Conservation (phyloP, 1,140 invertebrate species). For the Amphibalanus amphitrite region DNA sequence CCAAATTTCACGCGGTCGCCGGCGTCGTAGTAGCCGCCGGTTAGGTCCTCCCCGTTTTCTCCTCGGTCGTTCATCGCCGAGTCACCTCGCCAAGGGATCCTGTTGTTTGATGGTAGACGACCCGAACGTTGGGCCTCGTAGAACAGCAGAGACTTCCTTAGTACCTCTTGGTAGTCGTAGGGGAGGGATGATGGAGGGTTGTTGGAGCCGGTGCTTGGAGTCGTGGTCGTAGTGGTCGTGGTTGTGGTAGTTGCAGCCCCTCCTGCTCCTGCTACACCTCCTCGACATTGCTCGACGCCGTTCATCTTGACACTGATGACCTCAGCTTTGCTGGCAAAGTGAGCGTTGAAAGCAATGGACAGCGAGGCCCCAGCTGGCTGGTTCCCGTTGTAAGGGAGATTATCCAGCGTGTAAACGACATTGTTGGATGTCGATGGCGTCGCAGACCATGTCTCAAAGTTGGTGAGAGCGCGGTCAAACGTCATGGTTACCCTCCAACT, state of each 20-base stretch:
- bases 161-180: constrained; percentile 3
- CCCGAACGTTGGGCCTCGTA: constrained; percentile 47
- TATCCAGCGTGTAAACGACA: neutral
- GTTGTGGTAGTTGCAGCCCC: neutral
- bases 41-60: constrained; percentile 36
- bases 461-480: neutral
- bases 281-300: neutral
- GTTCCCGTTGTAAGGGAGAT: neutral
- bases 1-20: constrained; percentile 46
- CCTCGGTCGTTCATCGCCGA: constrained; percentile 37
- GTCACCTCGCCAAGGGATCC: constrained; percentile 39
- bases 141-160: constrained; percentile 26
- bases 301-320: neutral
- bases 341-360: neutral
- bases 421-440: neutral
- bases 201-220: neutral
- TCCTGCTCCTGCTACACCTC: neutral
- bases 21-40: constrained; percentile 47
- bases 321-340: neutral
- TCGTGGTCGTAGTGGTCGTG: neutral
- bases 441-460: neutral
- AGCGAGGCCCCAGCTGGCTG: neutral
- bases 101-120: constrained; percentile 34
- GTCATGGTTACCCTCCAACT: neutral
- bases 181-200: neutral